Base-by-base conservation (phyloP, 1,140 invertebrate genomes). In the Ips typographus region DNA sequence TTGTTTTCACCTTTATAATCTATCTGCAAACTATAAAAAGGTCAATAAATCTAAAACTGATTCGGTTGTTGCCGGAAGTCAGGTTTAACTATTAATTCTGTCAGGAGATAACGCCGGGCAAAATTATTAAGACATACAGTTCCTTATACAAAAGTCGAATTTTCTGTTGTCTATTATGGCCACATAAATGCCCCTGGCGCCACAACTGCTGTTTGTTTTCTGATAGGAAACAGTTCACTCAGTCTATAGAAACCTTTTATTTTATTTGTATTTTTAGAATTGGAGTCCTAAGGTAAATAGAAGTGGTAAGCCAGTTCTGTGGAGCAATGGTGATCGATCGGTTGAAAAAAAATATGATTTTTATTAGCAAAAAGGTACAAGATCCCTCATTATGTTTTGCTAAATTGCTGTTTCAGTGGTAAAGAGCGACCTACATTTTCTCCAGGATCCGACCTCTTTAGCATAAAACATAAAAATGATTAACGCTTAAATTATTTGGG, bases 401-500 rank as follows among this genome's bases (percentile, higher is more conserved):
- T 22, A 22, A 22, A 22, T 22, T 22, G 22, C 22, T 22, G 22
- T 22, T 22, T 22, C 22, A 22, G 22, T 22, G 22, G 22, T 22
- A 22, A 22, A 22, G 22, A 22, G 22, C 22, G 44, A 22, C 44
- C 7, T 49, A 49, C 44, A 22, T 22, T 22, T 61, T 47, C 57
- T 40, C 51, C 4, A 36, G 43, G 42, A 52, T 55, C 57, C 43
- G 51, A 56, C 60, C 68, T 62, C 57, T 70, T 70, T 70, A 70
- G 61, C 68, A 70, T 70, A 70, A 70, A 70, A 63, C 68, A 70
- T 70, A 70, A 70, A 70, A 70, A 70, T 70, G 68, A 70, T 70
- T 70, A 70, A 63, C 52, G 68, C 40, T 2, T 37, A 57, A 64
- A 64, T 70, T 70, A 70, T 70, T 64, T 64, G 43, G 61, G 49